phyloP scores from a whole-genome alignment of 2,797 vertebrate species.

The Chelon labrosus region DNA sequence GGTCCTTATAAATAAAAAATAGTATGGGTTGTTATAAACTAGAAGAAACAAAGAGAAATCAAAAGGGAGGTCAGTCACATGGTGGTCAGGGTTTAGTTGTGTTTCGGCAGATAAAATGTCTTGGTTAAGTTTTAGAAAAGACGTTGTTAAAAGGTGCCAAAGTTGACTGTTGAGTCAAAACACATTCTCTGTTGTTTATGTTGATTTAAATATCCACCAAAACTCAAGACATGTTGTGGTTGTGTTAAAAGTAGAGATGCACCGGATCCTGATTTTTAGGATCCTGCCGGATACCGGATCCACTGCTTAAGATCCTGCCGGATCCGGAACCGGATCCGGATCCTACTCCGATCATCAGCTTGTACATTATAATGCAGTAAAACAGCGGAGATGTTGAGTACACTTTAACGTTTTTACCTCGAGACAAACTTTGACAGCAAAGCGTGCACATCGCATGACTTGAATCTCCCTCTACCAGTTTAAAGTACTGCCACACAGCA shows the following conservation, averaged over 20 bases:
- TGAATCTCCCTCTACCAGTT: too few relatives aligned
- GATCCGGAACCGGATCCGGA: too few relatives aligned
- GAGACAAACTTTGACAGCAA: too few relatives aligned
- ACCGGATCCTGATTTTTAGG: too few relatives aligned
- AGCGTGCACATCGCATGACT: too few relatives aligned
- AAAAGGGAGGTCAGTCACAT: not conserved
- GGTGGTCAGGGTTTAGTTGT: not conserved
- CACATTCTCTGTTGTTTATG: not conserved
- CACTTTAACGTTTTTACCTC: too few relatives aligned
- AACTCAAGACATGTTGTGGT: not conserved
- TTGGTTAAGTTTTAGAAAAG: not conserved
- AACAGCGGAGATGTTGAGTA: too few relatives aligned
- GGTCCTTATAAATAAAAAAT: conserved; percentile 1
- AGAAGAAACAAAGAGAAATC: not conserved
- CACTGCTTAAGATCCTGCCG: too few relatives aligned
- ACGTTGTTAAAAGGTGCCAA: not conserved
- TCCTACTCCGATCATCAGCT: too few relatives aligned
- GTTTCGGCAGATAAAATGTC: not conserved
- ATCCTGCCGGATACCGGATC: too few relatives aligned
- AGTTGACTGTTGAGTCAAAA: not conserved
- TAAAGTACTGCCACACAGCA: too few relatives aligned
- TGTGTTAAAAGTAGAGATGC: conserved; percentile 12
- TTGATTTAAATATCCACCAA: not conserved
- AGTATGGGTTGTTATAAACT: not conserved
- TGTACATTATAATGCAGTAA: too few relatives aligned